Percentiles rank a stretch among this genome's conserved stretches.
These are phyloP conservation scores for Caradrina kadenii DNA, from an alignment of 2,888 invertebrate species.

Conservation along the genomic window DNA sequence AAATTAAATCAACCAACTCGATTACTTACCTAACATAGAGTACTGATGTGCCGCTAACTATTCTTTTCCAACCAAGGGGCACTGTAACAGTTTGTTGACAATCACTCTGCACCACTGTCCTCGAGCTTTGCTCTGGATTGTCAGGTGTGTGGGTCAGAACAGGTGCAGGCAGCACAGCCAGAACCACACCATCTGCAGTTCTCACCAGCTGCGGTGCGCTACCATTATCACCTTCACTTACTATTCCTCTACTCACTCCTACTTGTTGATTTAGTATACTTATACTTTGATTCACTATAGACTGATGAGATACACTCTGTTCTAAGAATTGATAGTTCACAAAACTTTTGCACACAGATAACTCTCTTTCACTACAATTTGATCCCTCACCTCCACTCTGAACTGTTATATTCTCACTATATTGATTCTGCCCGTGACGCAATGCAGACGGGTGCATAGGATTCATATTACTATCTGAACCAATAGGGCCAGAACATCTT, in stretches of 20 bases:
- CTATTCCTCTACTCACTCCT: conserved; percentile 82
- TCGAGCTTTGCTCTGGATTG: conserved; percentile 75
- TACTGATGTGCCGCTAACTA: conserved; percentile 84
- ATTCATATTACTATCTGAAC: conserved; percentile 80
- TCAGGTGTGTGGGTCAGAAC: conserved; percentile 74
- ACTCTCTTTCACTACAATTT: conserved; percentile 81
- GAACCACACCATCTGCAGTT: conserved; percentile 86
- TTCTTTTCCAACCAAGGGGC: conserved; percentile 88
- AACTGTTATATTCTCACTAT: conserved; percentile 80
- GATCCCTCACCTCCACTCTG: conserved; percentile 79
- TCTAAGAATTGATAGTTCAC: conserved; percentile 89
- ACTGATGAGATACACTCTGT: conserved; percentile 89
- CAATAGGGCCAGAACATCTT: conserved; percentile 75
- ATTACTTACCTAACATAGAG: conserved; percentile 83
- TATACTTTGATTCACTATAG: conserved; percentile 89
- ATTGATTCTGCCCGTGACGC: conserved; percentile 79
- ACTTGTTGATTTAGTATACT: conserved; percentile 89
- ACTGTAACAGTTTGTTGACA: conserved; percentile 83
- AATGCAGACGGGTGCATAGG: conserved; percentile 77
- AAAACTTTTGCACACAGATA: conserved; percentile 82
- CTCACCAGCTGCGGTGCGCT: conserved; percentile 82
- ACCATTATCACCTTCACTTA: conserved; percentile 81
- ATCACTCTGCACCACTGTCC: conserved; percentile 82
- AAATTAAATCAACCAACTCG: neutral
- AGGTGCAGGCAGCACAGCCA: conserved; percentile 84